Base-by-base conservation (phyloP, 2,797 vertebrate genomes). In the Eptatretus atami region DNA sequence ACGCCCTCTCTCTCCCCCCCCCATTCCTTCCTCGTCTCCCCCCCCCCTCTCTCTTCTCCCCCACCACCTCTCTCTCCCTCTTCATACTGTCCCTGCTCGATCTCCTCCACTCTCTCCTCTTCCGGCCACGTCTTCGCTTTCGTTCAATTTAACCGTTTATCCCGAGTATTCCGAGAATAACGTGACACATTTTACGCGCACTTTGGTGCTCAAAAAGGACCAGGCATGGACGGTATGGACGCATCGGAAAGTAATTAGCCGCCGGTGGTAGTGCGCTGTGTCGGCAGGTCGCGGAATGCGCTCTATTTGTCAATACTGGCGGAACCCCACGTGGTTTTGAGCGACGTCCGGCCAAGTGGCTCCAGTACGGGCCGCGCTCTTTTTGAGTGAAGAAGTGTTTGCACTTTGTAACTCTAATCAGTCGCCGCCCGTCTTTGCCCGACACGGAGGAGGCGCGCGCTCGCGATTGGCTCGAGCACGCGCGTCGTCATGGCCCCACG, bases 361-460 rank as follows among this genome's bases (percentile, higher is more conserved):
- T 61, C 9, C 25, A 61, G n/a, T n/a, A 12, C n/a, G 57, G n/a
- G n/a, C n/a, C n/a, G 57, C n/a, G 57, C n/a, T 25, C n/a, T 61
- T 25, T 25, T 61, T n/a, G n/a, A 61, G n/a, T 61, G 57, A 44
- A 25, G n/a, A 61, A 61, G 57, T 61, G 57, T 25, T 61, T 61
- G 57, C 57, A 61, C 57, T 61, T 61, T 61, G 57, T 61, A 61
- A 61, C 57, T 61, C 57, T 25, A 61, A 61, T 61, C 57, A 61
- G 31, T 61, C 57, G n/a, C 57, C n/a, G 25, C 57, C 57, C 57
- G 57, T 61, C n/a, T n/a, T n/a, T n/a, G 57, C n/a, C 25, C 57
- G 57, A 10, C 57, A 25, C n/a, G 9, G n/a, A n/a, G 12, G 9
- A 61, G 10, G 57, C 57, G 57, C 12, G 8, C n/a, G 10, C 57